Evolutionary conservation across 2,888 invertebrate genomes (phyloP).

Genomic region (Eurois occulta): DNA sequence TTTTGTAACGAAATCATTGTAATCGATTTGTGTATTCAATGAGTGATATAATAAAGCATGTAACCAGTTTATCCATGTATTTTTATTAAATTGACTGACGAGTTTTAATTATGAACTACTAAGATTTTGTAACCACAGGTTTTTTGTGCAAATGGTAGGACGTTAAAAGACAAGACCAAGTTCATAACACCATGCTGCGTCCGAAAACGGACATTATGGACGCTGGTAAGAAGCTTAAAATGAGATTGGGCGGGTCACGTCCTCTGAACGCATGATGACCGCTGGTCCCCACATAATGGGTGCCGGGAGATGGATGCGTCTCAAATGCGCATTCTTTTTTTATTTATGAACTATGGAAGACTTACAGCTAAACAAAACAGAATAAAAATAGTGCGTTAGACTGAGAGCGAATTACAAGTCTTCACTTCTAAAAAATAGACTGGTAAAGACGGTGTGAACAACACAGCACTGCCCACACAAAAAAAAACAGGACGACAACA

Average conservation of each 20-base stretch:
- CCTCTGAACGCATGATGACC: background rate
- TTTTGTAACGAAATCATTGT: slow-evolving; percentile 57
- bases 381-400: too few relatives aligned
- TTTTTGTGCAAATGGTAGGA: background rate
- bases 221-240: background rate
- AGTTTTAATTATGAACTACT: background rate
- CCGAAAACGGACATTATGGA: background rate
- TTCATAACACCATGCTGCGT: background rate
- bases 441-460: too few relatives aligned
- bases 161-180: background rate
- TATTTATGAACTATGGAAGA: too few relatives aligned
- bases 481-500: too few relatives aligned
- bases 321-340: too few relatives aligned
- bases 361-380: too few relatives aligned
- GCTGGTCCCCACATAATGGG: background rate
- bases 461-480: too few relatives aligned
- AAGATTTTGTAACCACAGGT: background rate
- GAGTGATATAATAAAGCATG: slow-evolving; percentile 55
- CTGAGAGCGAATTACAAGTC: too few relatives aligned
- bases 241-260: background rate
- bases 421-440: too few relatives aligned
- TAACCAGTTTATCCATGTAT: slow-evolving; percentile 34
- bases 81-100: slow-evolving; percentile 9
- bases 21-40: slow-evolving; percentile 52
- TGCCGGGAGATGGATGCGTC: background rate